Evolutionary conservation across 92 coral and sea anemone genomes (phyloP), one percentile per base, ranked within the genome.

Genomic region (Phenganax marumi): DNA sequence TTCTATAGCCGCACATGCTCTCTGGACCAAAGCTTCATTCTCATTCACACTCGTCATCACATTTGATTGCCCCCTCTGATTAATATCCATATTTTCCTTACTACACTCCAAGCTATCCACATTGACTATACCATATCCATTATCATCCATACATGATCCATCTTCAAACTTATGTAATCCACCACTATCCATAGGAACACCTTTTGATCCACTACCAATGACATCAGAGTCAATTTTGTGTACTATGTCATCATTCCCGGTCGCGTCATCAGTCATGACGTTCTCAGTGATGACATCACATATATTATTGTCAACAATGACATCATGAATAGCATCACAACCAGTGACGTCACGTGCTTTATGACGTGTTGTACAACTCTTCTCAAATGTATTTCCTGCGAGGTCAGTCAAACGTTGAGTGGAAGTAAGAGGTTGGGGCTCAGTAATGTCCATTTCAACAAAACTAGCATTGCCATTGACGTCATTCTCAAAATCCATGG

Each of bases 1-100:
- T 26, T 49, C 25, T 39, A 77, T 77, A 7, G 82, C 82, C 0
- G 82, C 82, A 11, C 51, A 58, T 16, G 82, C 82, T 39, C 82
- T 14, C 56, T 77, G 64, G 23, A 77, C 49, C 39, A 77, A 48
- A 1, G 70, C 82, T 7, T 58, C 70, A 23, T 77, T 71, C 2
- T 23, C 82, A 8, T 33, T 33, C 3, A 33, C 0, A 33, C 43
- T 33, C 5, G 43, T 33, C 43, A 33, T 33, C 43, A 33, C 43
- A 33, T 33, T 33, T 61, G 18, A 8, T 46, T 60, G 39, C 39
- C 76, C 24, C 56, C 55, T 22, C 47, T n/a, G 53, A 22, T 22
- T 18, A 8, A 14, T n/a, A 14, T 50, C 26, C 22, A 24, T 58
- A 18, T 77, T 77, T 12, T 77, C 82, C 14, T 60, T 48, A 46